Evolutionary conservation across 2,797 vertebrate species (phyloP), one percentile per base, ranked within the genome.

Genomic region (Anolis apletophallus): DNA sequence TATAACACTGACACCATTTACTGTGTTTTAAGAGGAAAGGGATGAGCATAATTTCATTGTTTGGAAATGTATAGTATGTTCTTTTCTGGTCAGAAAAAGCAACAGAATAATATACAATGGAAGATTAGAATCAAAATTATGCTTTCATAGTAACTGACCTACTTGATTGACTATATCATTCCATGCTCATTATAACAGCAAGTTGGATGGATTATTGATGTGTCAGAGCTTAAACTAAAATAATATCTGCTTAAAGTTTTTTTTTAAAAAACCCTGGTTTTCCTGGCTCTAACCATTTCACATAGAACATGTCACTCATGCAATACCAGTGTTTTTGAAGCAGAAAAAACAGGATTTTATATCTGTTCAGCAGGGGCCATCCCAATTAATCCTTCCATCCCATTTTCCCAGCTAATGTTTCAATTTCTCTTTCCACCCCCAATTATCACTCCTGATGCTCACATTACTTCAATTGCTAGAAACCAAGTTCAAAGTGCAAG

Each of bases 121-220:
- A 84, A 36, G 19, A 19, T 78, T 57, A 21, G 55, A 54, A 9
- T 40, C 8, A 4, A 85, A 5, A 0, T 2, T 32, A 77, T 87
- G 36, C 92, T 93, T 90, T 89, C 94, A 93, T 93, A 93, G 94
- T 93, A 95, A 95, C 91, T 68, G n/a, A 4, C 40, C 80, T 68
- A 34, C 86, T 79, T 82, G 36, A 89, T 86, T 67, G 86, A 89
- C 91, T 91, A 76, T 57, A 88, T 17, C 36, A 87, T 84, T 90
- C 77, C 32, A 87, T 36, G 59, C 85, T 88, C 91, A 94, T 36
- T 93, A 93, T 79, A 87, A 89, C 88, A 92, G 93, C 87, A 84
- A 59, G 17, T 59, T 46, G 94, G 88, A 85, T 78, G 83, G 76
- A 52, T 84, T 87, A 83, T 90, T 57, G 85, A 73, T 59, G 76